These are phyloP conservation scores for Seira musarum DNA, from an alignment of 2,888 invertebrate genomes.

Conservation along the genomic window DNA sequence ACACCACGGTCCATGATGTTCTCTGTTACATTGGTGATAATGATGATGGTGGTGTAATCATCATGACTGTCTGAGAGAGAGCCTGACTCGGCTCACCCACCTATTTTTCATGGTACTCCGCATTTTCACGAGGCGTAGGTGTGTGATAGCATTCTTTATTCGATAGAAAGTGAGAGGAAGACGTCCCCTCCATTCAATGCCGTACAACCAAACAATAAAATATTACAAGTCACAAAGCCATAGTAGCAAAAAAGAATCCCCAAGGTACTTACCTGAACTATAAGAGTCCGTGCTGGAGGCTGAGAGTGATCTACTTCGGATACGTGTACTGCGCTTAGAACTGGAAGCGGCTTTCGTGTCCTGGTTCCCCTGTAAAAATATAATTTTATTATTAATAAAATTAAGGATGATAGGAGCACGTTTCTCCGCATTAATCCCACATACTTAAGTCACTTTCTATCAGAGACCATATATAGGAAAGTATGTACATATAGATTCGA, in stretches of 20 bases:
- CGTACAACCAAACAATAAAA: slow-evolving; percentile 16
- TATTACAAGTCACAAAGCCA: slow-evolving; percentile 5
- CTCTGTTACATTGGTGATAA: not conserved
- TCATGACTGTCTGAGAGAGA: not conserved
- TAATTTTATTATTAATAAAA: not conserved
- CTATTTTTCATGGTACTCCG: not conserved
- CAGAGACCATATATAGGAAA: not conserved
- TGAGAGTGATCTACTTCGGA: slow-evolving; percentile 91
- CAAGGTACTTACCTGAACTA: slow-evolving; percentile 82
- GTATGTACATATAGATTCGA: too few species aligned
- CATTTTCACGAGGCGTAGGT: not conserved
- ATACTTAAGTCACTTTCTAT: not conserved
- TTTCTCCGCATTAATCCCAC: not conserved
- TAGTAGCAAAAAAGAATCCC: not conserved
- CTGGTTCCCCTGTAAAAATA: slow-evolving; percentile 51
- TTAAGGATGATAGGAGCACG: too few species aligned
- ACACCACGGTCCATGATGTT: too few species aligned
- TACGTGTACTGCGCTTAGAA: slow-evolving; percentile 88
- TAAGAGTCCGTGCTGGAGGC: slow-evolving; percentile 97
- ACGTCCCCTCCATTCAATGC: slow-evolving; percentile 26
- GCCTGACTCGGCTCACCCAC: not conserved
- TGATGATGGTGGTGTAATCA: not conserved
- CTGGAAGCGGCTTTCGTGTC: slow-evolving; percentile 79
- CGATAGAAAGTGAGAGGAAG: slow-evolving; percentile 8
- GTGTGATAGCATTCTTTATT: slow-evolving; percentile 33